phyloP scores from a whole-genome alignment of 1,140 invertebrate genomes.

The Oryctes rhinoceros region DNA sequence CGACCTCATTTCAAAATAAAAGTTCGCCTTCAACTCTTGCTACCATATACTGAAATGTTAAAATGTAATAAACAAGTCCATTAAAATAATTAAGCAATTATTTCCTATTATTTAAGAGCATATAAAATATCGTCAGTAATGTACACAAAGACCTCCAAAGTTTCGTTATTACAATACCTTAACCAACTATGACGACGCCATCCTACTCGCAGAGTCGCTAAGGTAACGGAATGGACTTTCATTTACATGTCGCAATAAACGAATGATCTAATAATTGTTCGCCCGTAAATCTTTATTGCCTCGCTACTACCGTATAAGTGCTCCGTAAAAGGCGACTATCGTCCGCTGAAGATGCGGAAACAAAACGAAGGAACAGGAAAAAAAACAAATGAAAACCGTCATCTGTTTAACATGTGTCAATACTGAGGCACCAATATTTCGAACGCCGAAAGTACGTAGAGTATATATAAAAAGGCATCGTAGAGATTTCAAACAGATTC shows the following conservation, averaged over 20 bases:
- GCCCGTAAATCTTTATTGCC: slow-evolving; percentile 5
- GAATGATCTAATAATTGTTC: slow-evolving; percentile 33
- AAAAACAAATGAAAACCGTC: slow-evolving; percentile 33
- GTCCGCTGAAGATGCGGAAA: not conserved
- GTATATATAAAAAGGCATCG: not conserved
- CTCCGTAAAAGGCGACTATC: not conserved
- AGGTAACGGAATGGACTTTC: not conserved
- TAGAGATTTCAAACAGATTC: slow-evolving; percentile 30
- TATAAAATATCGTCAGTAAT: not conserved
- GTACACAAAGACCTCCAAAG: slow-evolving; percentile 20
- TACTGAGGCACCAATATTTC: not conserved
- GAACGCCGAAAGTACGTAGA: slow-evolving; percentile 19
- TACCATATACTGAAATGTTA: slow-evolving; percentile 1
- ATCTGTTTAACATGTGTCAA: slow-evolving; percentile 36
- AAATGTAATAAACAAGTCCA: slow-evolving; percentile 16
- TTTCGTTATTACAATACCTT: slow-evolving; percentile 9
- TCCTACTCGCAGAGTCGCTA: not conserved
- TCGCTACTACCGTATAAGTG: not conserved
- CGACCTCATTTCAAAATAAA: slow-evolving; percentile 7
- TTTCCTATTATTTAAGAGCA: slow-evolving; percentile 2
- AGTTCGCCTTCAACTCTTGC: not conserved
- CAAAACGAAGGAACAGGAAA: not conserved
- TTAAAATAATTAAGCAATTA: slow-evolving; percentile 20
- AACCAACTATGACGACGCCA: not conserved
- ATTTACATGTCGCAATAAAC: slow-evolving; percentile 27